Conservation (phyloP, 2,888 invertebrate species). For the Strigamia transsilvanica region DNA sequence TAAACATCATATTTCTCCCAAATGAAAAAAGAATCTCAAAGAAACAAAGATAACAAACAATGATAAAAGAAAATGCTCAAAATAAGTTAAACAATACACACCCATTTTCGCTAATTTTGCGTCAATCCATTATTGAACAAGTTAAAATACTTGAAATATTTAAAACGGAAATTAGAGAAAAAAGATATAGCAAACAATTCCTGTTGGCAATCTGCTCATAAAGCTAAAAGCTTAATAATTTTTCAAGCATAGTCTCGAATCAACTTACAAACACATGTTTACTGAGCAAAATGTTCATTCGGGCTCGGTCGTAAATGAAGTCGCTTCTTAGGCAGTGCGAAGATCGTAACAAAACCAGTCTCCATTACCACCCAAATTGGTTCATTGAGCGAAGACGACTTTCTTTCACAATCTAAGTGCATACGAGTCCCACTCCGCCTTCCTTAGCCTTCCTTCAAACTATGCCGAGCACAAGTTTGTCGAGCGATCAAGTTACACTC, state of each 20-base stretch:
- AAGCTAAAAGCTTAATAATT: conserved; percentile 42
- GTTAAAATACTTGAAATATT: background rate
- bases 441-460: conserved; percentile 9
- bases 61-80: too few species aligned
- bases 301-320: conserved; percentile 35
- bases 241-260: conserved; percentile 32
- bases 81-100: background rate
- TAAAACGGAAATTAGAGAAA: background rate
- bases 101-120: background rate
- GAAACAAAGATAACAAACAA: background rate
- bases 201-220: conserved; percentile 34
- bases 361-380: conserved; percentile 44
- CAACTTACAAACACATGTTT: conserved; percentile 44
- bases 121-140: background rate
- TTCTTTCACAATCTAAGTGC: conserved; percentile 44
- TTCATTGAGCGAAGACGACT: conserved; percentile 44
- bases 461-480: conserved; percentile 14
- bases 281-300: conserved; percentile 37
- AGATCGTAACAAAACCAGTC: conserved; percentile 44
- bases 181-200: conserved; percentile 17
- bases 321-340: conserved; percentile 39
- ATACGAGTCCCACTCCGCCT: background rate
- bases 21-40: background rate
- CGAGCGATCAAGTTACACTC: background rate
- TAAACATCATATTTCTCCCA: background rate